A percentile compares a stretch with the other conserved stretches of the same genome.
phyloP scores from a whole-genome alignment of 2,888 invertebrate genomes.

The Melangyna quadrimaculata region DNA sequence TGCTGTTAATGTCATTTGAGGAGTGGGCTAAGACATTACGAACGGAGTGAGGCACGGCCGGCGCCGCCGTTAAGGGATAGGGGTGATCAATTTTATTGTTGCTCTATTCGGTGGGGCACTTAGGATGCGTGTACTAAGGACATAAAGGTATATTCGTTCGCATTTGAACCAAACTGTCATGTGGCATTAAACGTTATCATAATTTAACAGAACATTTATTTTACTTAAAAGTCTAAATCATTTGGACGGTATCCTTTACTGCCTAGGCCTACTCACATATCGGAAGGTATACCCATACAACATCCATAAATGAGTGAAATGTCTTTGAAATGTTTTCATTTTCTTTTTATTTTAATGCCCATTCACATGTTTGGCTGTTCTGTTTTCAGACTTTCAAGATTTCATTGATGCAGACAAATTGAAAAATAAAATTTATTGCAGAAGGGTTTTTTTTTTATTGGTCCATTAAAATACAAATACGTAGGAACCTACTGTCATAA shows the following conservation, averaged over 20 bases:
- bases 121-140: slow-evolving; percentile 60
- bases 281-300: background rate
- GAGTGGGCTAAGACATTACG: background rate
- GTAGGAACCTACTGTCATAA: background rate
- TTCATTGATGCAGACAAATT: background rate
- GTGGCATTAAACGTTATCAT: slow-evolving; percentile 75
- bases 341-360: background rate
- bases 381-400: background rate
- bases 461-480: slow-evolving; percentile 5
- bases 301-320: background rate
- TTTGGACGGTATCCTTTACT: slow-evolving; percentile 10
- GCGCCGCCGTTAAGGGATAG: background rate
- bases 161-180: slow-evolving; percentile 72
- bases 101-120: slow-evolving; percentile 55
- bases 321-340: background rate
- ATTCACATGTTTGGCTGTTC: background rate
- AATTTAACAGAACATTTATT: slow-evolving; percentile 74
- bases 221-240: slow-evolving; percentile 67
- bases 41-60: too few relatives aligned
- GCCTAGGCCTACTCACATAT: background rate
- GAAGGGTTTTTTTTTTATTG: background rate
- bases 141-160: slow-evolving; percentile 66
- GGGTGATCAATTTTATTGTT: slow-evolving; percentile 56
- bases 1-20: slow-evolving; percentile 26
- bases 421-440: slow-evolving; percentile 10